Conservation (phyloP, 2,113 vertebrate genomes). For the Etia nguti region DNA sequence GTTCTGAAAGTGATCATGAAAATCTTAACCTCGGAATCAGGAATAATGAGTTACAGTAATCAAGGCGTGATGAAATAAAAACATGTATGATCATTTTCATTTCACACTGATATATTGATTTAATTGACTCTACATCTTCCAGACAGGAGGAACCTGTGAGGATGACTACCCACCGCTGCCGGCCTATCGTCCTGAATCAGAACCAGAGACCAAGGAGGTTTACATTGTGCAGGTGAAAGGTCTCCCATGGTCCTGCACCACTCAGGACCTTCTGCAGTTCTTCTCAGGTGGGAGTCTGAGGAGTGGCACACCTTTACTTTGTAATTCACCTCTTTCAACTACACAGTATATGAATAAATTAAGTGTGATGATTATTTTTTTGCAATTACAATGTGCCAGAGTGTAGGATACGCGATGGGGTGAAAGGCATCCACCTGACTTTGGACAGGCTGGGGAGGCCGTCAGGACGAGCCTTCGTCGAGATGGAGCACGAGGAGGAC, state of each 20-base stretch:
- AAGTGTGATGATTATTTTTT: fast-evolving
- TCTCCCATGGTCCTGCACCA: constrained; percentile 82
- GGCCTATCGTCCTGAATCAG: constrained; percentile 54
- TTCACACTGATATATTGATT: neutral
- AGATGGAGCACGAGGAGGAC: constrained; percentile 85
- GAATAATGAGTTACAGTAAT: neutral
- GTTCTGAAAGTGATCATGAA: neutral
- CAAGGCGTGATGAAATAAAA: neutral
- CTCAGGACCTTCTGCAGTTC: constrained; percentile 85
- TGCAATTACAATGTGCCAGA: constrained; percentile 56
- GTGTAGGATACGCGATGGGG: constrained; percentile 81
- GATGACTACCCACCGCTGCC: constrained; percentile 75
- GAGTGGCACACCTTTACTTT: neutral
- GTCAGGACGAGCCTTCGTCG: constrained; percentile 84
- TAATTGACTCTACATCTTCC: constrained; percentile 8
- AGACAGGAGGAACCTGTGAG: constrained; percentile 57
- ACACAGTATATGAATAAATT: neutral
- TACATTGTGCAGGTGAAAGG: constrained; percentile 85
- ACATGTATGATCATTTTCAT: fast-evolving
- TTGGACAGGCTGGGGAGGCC: constrained; percentile 78
- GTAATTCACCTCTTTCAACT: fast-evolving
- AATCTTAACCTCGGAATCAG: neutral
- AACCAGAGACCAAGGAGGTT: constrained; percentile 62
- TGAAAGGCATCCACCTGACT: constrained; percentile 84
- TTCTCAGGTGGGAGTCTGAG: constrained; percentile 81